A percentile compares a stretch with the other conserved stretches of the same genome.
Conservation (phyloP, 1,140 invertebrate species). For the Cydia amplana region DNA sequence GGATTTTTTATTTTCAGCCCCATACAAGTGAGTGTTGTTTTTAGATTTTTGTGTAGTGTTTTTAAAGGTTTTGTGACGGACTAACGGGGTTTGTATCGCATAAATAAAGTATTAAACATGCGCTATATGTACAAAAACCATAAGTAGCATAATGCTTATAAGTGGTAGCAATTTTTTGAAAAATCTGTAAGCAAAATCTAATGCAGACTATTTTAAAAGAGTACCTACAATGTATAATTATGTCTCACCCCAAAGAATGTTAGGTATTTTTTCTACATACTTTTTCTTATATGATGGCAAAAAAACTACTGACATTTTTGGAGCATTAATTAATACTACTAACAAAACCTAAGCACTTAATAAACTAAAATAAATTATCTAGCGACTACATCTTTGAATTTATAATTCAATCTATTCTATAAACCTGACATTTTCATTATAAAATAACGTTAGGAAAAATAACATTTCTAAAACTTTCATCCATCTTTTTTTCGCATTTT, state of each 20-base stretch:
- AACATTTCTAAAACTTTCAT: background rate
- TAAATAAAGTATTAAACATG: background rate
- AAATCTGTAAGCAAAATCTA: background rate
- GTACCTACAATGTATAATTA: no score
- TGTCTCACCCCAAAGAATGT: no score
- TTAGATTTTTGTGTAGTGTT: background rate
- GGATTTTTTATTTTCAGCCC: slow-evolving; percentile 29
- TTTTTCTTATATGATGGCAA: no score
- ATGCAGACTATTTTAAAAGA: no score
- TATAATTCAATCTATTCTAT: background rate
- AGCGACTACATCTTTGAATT: background rate
- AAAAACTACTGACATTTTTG: no score
- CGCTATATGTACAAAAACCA: background rate
- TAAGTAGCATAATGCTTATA: background rate
- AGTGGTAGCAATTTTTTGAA: background rate
- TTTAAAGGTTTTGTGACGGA: background rate
- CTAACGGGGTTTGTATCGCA: background rate
- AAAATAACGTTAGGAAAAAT: background rate
- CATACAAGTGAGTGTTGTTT: slow-evolving; percentile 22
- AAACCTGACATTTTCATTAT: background rate
- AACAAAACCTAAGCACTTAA: background rate
- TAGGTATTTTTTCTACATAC: no score
- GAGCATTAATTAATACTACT: no score
- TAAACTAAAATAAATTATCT: background rate
- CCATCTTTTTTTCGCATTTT: background rate